A percentile compares a stretch with the other conserved stretches of the same genome.
These are phyloP conservation scores for Urocolius indicus DNA, from an alignment of 2,113 vertebrate genomes.

Conservation along the genomic window DNA sequence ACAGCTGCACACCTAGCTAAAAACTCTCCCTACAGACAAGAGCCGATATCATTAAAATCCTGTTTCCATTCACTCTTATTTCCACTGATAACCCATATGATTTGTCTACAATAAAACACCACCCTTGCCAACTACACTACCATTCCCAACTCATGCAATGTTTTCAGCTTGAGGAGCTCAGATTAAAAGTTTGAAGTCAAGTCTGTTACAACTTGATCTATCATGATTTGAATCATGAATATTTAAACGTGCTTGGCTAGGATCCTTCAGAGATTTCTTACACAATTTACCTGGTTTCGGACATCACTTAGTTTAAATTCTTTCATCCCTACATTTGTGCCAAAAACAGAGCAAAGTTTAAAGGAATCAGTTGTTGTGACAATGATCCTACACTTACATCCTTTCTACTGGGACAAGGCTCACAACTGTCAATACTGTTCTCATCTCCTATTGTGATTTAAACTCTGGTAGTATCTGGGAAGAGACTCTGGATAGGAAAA, in stretches of 20 bases:
- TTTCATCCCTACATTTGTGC: background rate
- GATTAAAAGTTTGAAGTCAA: background rate
- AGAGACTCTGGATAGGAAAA: background rate
- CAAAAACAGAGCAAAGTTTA: background rate
- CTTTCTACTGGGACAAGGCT: background rate
- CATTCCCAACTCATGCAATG: background rate
- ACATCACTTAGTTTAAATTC: background rate
- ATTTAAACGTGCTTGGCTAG: background rate
- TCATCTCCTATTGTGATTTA: background rate
- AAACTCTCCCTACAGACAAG: background rate
- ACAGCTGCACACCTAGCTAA: background rate
- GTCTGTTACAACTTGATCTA: background rate
- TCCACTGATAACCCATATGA: background rate
- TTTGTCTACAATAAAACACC: background rate
- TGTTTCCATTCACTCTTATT: rapidly evolving
- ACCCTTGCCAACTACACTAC: background rate
- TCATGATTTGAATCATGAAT: background rate
- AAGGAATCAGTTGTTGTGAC: background rate
- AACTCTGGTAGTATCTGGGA: background rate
- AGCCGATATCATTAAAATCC: background rate
- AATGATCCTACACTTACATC: background rate
- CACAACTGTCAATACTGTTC: background rate
- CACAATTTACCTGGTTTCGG: background rate
- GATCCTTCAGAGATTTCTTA: background rate
- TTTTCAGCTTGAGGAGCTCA: background rate